Evolutionary conservation across 92 coral and sea anemone species (phyloP).

Genomic region (Heteractis magnifica): DNA sequence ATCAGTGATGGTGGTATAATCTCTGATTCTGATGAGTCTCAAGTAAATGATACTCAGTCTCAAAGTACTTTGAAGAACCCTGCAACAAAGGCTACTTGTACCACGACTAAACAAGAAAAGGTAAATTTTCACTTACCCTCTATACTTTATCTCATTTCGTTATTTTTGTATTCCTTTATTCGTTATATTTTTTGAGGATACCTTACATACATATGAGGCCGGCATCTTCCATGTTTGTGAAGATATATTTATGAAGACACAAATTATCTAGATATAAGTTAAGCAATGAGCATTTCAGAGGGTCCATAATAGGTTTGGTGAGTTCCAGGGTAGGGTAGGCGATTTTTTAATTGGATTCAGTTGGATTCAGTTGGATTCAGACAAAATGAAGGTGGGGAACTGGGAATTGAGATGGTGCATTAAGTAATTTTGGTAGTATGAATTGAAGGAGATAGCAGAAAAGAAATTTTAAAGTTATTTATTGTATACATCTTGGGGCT

Average conservation of each 20-base stretch:
- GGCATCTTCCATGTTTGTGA: not conserved
- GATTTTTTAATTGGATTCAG: too few relatives aligned
- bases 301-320: not conserved
- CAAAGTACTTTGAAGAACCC: slow-evolving; percentile 15
- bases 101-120: slow-evolving; percentile 11
- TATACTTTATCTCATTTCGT: not conserved
- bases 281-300: not conserved
- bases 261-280: not conserved
- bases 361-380: not conserved
- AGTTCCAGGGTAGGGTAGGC: not conserved
- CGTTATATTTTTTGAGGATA: not conserved
- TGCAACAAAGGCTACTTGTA: slow-evolving; percentile 13
- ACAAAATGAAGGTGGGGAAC: not conserved
- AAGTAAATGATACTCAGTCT: not conserved
- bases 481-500: not conserved
- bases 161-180: too few relatives aligned
- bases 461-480: not conserved
- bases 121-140: slow-evolving; percentile 16
- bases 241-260: not conserved
- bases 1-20: slow-evolving; percentile 8
- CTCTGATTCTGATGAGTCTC: slow-evolving; percentile 12
- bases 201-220: not conserved
- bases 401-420: not conserved
- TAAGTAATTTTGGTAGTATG: too few relatives aligned
- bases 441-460: not conserved